Evolutionary conservation across 2,888 invertebrate species (phyloP).

Genomic region (Tipula vernalis): DNA sequence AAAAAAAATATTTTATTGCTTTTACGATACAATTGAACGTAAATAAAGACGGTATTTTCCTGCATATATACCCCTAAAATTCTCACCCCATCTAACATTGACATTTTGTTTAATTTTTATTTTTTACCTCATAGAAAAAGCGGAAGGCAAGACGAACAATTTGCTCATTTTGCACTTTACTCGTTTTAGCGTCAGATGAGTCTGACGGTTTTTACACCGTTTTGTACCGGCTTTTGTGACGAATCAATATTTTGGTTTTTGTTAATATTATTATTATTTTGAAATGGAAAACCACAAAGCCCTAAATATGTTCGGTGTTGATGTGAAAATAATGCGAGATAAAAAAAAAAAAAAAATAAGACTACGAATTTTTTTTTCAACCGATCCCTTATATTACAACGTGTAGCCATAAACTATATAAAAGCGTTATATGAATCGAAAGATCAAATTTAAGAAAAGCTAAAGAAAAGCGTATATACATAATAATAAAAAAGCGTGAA

Average conservation of each 20-base stretch:
- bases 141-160: not conserved
- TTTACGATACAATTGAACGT: not conserved
- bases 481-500: slow-evolving; percentile 4
- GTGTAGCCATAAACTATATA: not conserved
- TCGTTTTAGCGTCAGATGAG: not conserved
- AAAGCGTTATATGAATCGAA: not conserved
- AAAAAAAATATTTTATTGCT: not conserved
- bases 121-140: not conserved
- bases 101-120: not conserved
- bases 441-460: not conserved
- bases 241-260: too few relatives aligned
- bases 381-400: not conserved
- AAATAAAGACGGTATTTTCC: not conserved
- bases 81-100: not conserved
- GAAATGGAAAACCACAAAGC: not conserved
- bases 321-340: not conserved
- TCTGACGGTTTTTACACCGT: too few relatives aligned
- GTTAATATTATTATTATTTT: not conserved
- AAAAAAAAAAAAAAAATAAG: not conserved
- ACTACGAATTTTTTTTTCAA: not conserved
- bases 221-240: not conserved
- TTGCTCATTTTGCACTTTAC: not conserved
- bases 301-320: not conserved
- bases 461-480: not conserved
- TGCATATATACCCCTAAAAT: not conserved